Base-by-base conservation (phyloP, 2,797 vertebrate species). In the Hypotaenidia okinawae region DNA sequence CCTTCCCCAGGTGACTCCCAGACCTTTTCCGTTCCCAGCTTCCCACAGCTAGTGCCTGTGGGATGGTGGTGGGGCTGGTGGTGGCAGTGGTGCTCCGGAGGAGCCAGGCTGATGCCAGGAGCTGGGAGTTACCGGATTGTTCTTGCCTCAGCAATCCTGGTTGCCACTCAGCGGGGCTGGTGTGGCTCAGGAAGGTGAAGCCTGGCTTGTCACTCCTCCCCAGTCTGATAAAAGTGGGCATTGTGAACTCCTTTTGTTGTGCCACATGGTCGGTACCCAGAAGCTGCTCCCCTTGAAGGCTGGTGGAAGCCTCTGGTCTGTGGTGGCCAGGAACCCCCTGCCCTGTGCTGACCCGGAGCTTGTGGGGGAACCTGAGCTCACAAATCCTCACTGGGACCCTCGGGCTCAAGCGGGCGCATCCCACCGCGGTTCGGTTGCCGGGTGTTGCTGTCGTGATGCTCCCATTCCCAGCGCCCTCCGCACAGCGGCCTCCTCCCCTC, bases 281-380 rank as follows among this genome's bases (percentile, higher is more conserved):
- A 39, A 39, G 55, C 8, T 18, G 43, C n/a, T 33, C 54, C 37
- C 49, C 25, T 17, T 27, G 75, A 37, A 52, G 47, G 57, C 83
- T 54, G 79, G 13, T 17, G 64, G 19, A 43, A 19, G 16, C 43
- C 43, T 18, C 43, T 43, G 43, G 41, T 41, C 41, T 41, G 41
- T 16, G 41, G 41, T 16, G 41, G 41, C 41, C 41, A 41, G 41
- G 41, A 43, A 9, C 41, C 41, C 43, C 43, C 43, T 43, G 43
- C 57, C 6, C 47, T 81, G 76, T 41, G 17, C 39, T 0, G 0
- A 13, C 55, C 51, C 0, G 3, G 15, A 64, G 78, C 9, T 32
- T 9, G 18, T 19, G n/a, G 55, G 70, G 87, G 88, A 47, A 54
- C 30, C 61, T 19, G 23, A 70, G 57, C 27, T 12, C 69, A 75